These are phyloP conservation scores for Corticium candelabrum DNA, from an alignment of 37 sponge, comb jelly and placozoan genomes.

Conservation along the genomic window DNA sequence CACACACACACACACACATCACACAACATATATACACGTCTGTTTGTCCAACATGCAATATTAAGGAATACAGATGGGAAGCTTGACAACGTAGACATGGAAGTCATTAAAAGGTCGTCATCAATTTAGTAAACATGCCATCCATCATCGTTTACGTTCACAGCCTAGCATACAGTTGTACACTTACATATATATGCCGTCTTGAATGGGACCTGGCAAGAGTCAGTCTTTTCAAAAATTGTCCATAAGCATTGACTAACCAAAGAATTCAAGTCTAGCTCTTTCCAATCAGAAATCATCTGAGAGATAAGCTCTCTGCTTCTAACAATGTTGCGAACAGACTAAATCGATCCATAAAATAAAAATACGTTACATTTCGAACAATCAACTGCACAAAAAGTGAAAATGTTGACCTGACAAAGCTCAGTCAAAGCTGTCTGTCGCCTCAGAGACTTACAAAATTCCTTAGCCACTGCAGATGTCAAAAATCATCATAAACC, in stretches of 20 bases:
- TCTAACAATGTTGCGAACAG: background rate
- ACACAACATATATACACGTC: too few species aligned
- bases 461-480: conserved; percentile 56
- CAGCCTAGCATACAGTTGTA: too few species aligned
- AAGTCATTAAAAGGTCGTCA: background rate
- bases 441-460: conserved; percentile 53
- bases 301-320: background rate
- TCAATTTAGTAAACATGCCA: background rate
- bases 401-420: conserved; percentile 29
- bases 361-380: background rate
- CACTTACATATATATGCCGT: too few species aligned
- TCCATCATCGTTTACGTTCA: background rate
- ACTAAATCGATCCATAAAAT: background rate
- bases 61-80: too few species aligned
- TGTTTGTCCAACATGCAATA: too few species aligned
- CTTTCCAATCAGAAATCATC: background rate
- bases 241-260: background rate
- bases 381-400: too few species aligned
- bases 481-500: background rate
- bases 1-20: too few species aligned
- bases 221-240: too few species aligned
- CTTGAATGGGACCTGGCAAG: too few species aligned
- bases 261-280: background rate
- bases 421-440: conserved; percentile 56
- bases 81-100: background rate